A percentile compares a stretch with the other conserved stretches of the same genome.
Conservation (phyloP, 2,888 invertebrate species). For the Nasonia oneida region DNA sequence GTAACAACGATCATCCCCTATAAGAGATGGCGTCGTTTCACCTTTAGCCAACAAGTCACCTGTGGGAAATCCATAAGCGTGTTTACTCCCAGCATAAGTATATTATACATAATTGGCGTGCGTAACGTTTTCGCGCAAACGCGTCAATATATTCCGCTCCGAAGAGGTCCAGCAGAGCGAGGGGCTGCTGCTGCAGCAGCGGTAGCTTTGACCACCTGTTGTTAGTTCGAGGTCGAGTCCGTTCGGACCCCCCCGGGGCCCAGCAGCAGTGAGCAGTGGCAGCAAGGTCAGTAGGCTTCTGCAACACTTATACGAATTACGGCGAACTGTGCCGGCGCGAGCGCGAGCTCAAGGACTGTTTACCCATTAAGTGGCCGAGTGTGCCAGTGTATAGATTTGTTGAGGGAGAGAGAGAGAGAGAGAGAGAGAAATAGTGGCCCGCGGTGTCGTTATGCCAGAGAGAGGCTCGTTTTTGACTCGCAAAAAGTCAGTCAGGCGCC, state of each 20-base stretch:
- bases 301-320: conserved; percentile 10
- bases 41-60: no score
- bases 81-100: not conserved
- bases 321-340: not conserved
- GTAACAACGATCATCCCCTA: no score
- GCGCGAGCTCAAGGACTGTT: conserved; percentile 48
- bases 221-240: conserved; percentile 50
- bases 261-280: not conserved
- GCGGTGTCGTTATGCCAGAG: not conserved
- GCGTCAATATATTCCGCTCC: not conserved
- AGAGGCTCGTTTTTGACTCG: not conserved
- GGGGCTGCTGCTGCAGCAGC: conserved; percentile 29
- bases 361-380: conserved; percentile 41
- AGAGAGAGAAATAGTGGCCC: not conserved
- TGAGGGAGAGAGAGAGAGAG: not conserved
- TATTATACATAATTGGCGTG: not conserved
- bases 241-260: not conserved
- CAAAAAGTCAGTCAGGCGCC: conserved; percentile 11
- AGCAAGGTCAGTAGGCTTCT: conserved; percentile 8
- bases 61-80: conserved; percentile 19
- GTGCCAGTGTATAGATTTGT: conserved; percentile 6
- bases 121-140: not conserved
- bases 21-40: no score
- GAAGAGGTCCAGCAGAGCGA: no score
- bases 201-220: conserved; percentile 71